Evolutionary conservation across 2,113 vertebrate species (phyloP), one percentile per base, ranked within the genome.

Genomic region (Tichodroma muraria): DNA sequence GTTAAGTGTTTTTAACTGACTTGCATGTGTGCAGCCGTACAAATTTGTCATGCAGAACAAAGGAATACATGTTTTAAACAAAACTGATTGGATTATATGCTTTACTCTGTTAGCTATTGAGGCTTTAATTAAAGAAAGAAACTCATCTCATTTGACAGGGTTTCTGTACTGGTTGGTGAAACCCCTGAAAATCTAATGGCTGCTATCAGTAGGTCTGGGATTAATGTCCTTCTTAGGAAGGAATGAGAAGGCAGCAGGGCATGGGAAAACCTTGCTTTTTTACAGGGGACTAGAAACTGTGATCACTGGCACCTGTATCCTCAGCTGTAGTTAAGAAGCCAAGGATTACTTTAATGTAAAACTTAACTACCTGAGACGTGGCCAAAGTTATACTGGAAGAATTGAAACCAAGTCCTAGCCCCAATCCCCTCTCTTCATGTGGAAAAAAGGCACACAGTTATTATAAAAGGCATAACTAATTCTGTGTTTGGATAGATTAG

Each of bases 1-100:
- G 85, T 85, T 95, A 93, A 97, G 85, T 95, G 95, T 91, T 96
- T 96, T 96, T 95, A 97, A 92, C 80, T 0, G 8, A 84, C 87
- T 96, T 90, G 91, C 88, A 64, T 96, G 89, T 89, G 75, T 94
- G 85, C 87, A 95, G 89, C 54, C 31, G 0, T 66, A 73, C 76
- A 85, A 90, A 93, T 95, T 90, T 91, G 91, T 95, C 79, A 84
- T 84, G 69, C 80, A 93, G 95, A 95, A 90, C 87, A 96, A 91
- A 95, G 82, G 80, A 94, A 73, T 91, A 88, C 23, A 89, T 93
- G 71, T 88, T 96, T 95, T 85, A 89, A 93, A 92, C 80, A 90
- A 94, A 95, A 85, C 56, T 59, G 54, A 94, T 94, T 82, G 69
- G 79, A 94, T 95, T 95, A 88, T 73, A 31, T 89, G 57, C 42